Conservation (phyloP, 2,888 invertebrate species). For the Teinopalpus imperialis region DNA sequence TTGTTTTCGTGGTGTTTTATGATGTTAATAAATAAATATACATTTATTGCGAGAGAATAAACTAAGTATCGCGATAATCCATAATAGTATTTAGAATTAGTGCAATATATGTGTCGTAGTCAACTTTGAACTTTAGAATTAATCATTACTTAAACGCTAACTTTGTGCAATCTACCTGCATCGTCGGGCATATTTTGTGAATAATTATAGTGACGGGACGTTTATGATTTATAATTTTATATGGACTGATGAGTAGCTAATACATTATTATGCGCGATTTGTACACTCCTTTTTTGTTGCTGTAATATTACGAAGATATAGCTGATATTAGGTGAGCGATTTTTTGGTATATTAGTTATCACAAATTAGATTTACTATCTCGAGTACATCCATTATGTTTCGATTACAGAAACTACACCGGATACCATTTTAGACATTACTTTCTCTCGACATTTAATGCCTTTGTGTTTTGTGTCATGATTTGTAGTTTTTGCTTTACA, state of each 20-base stretch:
- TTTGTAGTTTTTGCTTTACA: constrained; percentile 9
- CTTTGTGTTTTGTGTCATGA: constrained; percentile 18
- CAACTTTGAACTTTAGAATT: constrained; percentile 49
- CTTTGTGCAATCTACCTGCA: constrained; percentile 77
- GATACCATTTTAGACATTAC: constrained; percentile 19
- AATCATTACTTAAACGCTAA: constrained; percentile 51
- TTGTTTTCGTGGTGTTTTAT: constrained; percentile 79
- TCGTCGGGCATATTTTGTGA: constrained; percentile 70
- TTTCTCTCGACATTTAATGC: constrained; percentile 22
- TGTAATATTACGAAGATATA: constrained; percentile 45
- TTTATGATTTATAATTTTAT: constrained; percentile 51
- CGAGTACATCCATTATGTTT: constrained; percentile 31
- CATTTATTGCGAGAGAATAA: constrained; percentile 60
- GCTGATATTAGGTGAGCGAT: constrained; percentile 66
- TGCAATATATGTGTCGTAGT: constrained; percentile 63
- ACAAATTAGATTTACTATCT: constrained; percentile 57
- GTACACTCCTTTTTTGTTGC: constrained; percentile 50
- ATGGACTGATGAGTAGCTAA: constrained; percentile 56
- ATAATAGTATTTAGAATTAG: constrained; percentile 60
- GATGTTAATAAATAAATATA: constrained; percentile 75
- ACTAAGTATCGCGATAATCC: constrained; percentile 55
- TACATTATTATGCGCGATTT: constrained; percentile 58
- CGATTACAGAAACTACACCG: constrained; percentile 13
- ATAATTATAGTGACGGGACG: constrained; percentile 63
- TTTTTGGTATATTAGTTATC: constrained; percentile 54